Percentiles rank a stretch among this genome's conserved stretches.
phyloP scores from a whole-genome alignment of 2,888 invertebrate species.

The Malacosoma neustria region DNA sequence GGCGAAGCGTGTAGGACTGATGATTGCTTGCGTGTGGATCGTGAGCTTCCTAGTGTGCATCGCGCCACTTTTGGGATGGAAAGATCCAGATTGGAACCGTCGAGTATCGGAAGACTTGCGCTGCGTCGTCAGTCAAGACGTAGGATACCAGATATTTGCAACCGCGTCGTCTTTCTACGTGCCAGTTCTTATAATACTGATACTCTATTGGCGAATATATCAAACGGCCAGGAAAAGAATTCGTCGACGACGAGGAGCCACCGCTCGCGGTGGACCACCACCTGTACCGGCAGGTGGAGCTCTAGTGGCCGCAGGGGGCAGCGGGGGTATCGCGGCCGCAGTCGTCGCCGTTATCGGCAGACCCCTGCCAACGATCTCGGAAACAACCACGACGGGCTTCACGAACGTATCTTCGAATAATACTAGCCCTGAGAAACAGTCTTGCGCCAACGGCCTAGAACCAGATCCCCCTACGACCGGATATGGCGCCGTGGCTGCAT shows the following conservation, averaged over 20 bases:
- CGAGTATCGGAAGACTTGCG: conserved; percentile 77
- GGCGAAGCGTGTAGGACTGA: conserved; percentile 82
- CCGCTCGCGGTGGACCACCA: conserved; percentile 64
- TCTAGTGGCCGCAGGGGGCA: conserved; percentile 80
- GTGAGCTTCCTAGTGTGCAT: conserved; percentile 89
- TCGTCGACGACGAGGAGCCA: conserved; percentile 78
- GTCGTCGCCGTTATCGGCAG: conserved; percentile 82
- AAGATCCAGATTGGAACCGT: conserved; percentile 75
- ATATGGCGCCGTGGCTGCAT: conserved; percentile 65
- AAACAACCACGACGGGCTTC: conserved; percentile 82
- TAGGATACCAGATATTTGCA: conserved; percentile 90
- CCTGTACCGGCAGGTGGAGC: conserved; percentile 73
- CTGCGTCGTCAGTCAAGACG: conserved; percentile 89
- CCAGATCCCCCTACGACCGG: conserved; percentile 77
- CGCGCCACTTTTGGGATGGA: conserved; percentile 91
- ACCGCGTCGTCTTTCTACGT: conserved; percentile 94
- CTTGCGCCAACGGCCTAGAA: conserved; percentile 80
- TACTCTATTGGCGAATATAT: conserved; percentile 93
- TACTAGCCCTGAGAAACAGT: conserved; percentile 84
- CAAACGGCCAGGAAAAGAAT: conserved; percentile 92
- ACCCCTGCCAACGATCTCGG: conserved; percentile 82
- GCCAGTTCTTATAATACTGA: conserved; percentile 89
- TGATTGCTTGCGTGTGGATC: conserved; percentile 90
- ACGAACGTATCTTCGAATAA: conserved; percentile 83
- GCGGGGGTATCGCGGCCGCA: conserved; percentile 82